Evolutionary conservation across 2,888 invertebrate genomes (phyloP).

Genomic region (Epicampocera succincta): DNA sequence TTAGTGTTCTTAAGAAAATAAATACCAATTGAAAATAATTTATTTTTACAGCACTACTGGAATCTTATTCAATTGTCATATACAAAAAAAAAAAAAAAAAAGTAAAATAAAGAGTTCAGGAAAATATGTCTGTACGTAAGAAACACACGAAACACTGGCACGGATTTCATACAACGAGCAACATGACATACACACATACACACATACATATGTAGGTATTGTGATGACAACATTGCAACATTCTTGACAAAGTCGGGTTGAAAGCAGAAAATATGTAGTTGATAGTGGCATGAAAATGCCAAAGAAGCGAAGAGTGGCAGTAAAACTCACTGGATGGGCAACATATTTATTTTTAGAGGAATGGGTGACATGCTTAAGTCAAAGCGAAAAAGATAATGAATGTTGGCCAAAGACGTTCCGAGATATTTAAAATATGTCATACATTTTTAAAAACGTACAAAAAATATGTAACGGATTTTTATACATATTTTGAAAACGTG

Average conservation of each 20-base stretch:
- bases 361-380: conserved; percentile 30
- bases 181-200: too few relatives aligned
- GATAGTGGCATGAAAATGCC: background rate
- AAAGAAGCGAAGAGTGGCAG: too few relatives aligned
- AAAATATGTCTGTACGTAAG: too few relatives aligned
- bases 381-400: conserved; percentile 26
- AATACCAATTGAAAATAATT: too few relatives aligned
- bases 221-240: conserved; percentile 22
- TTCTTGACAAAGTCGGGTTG: background rate
- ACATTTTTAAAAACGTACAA: background rate
- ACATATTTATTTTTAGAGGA: too few relatives aligned
- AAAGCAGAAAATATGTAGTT: conserved; percentile 3
- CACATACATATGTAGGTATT: conserved; percentile 13
- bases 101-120: background rate
- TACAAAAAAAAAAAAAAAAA: background rate
- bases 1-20: too few relatives aligned
- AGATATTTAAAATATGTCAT: background rate
- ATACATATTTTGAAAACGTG: conserved; percentile 39
- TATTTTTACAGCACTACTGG: too few relatives aligned
- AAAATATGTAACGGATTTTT: conserved; percentile 23
- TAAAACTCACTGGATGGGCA: background rate
- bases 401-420: conserved; percentile 47
- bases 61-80: background rate
- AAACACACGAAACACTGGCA: conserved; percentile 19
- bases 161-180: conserved; percentile 30